Conservation (phyloP, 2,113 vertebrate species). For the Ochotona curzoniae region DNA sequence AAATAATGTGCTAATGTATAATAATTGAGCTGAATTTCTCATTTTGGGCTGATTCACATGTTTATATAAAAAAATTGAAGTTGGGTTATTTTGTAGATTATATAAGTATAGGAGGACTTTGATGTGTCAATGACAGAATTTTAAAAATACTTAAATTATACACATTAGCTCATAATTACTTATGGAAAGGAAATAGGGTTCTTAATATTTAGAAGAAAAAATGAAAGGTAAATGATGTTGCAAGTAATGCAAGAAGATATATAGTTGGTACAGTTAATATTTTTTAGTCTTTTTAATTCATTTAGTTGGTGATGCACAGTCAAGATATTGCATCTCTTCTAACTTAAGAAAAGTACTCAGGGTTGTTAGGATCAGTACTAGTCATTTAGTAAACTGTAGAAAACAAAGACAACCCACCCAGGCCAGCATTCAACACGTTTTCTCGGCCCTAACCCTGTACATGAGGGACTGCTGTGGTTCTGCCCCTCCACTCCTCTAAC, state of each 20-base stretch:
- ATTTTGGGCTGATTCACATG: background rate
- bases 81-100: constrained; percentile 3
- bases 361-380: background rate
- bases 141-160: background rate
- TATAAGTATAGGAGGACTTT: background rate
- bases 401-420: background rate
- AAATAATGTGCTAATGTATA: background rate
- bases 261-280: background rate
- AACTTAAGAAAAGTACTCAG: background rate
- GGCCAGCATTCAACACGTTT: background rate
- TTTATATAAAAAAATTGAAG: constrained; percentile 9
- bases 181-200: constrained; percentile 27
- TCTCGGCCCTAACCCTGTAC: background rate
- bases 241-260: background rate
- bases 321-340: background rate
- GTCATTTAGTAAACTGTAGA: background rate
- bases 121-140: background rate
- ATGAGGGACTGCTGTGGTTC: background rate
- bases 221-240: background rate
- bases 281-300: background rate
- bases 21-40: background rate
- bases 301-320: rapidly evolving
- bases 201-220: background rate
- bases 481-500: background rate
- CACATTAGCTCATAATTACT: background rate